These are phyloP conservation scores for Copidosoma aretas DNA, from an alignment of 2,888 invertebrate genomes.

Conservation along the genomic window DNA sequence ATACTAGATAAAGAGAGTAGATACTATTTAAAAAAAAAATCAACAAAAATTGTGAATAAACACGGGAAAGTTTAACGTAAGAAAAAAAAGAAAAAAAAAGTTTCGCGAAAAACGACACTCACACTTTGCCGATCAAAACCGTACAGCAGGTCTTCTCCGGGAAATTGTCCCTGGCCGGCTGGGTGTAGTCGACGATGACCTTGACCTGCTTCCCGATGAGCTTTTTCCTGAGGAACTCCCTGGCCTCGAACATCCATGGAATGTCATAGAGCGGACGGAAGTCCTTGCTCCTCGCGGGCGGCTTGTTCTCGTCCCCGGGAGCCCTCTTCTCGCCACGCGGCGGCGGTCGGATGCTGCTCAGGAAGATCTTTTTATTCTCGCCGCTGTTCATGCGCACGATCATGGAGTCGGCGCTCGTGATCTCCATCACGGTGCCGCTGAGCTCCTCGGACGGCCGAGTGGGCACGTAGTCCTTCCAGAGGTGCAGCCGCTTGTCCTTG, in stretches of 20 bases:
- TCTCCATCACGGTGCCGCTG: slow-evolving; percentile 83
- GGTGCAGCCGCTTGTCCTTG: slow-evolving; percentile 82
- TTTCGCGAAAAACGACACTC: slow-evolving; percentile 55
- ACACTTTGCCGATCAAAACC: slow-evolving; percentile 81
- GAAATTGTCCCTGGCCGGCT: slow-evolving; percentile 90
- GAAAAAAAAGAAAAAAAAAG: not conserved
- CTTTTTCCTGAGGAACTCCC: slow-evolving; percentile 95
- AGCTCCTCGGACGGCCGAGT: slow-evolving; percentile 79
- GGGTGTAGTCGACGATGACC: slow-evolving; percentile 93
- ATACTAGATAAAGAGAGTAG: too few relatives aligned
- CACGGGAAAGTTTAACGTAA: too few relatives aligned
- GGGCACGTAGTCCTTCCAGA: slow-evolving; percentile 92
- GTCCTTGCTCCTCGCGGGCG: slow-evolving; percentile 74
- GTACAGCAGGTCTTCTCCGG: slow-evolving; percentile 97
- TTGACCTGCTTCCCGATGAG: slow-evolving; percentile 93
- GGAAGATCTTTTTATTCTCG: slow-evolving; percentile 86
- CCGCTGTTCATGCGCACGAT: slow-evolving; percentile 82
- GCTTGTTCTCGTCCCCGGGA: slow-evolving; percentile 68
- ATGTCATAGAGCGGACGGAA: slow-evolving; percentile 95
- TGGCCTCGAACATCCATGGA: slow-evolving; percentile 98
- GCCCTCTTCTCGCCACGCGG: slow-evolving; percentile 67
- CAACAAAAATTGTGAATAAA: not conserved
- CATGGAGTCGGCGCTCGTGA: slow-evolving; percentile 93
- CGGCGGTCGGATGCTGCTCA: slow-evolving; percentile 94
- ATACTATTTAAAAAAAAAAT: not conserved